Evolutionary conservation across 1,140 invertebrate genomes (phyloP), one percentile per base, ranked within the genome.

Genomic region (Hesperophylax magnus): DNA sequence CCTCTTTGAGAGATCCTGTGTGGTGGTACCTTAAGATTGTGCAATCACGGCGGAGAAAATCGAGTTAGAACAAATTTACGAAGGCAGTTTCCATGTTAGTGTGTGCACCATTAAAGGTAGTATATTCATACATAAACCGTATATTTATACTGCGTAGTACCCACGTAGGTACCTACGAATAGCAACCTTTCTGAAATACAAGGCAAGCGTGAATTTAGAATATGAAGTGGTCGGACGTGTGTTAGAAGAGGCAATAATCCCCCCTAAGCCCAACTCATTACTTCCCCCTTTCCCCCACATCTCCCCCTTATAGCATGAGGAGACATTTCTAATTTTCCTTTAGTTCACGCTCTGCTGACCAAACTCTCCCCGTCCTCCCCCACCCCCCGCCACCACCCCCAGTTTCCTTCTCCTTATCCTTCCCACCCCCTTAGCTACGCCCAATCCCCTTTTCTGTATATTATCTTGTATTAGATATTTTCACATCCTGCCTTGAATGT

Each of bases 271-370:
- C 75, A 60, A 60, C 60, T 77, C 56, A 47, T 63, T 63, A 60
- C 75, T 77, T 77, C 31, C 27, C 75, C 34, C 24, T 11, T 47
- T 14, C 58, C 69, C 22, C 20, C n/a, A 72, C 22, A 11, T 11
- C 31, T 54, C 78, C 61, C 54, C 69, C 75, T 58, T 54, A 75
- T 14, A 31, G 56, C 39, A 31, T 54, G 60, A 78, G 74, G 82
- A 84, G 82, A 84, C 80, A 84, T 84, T 84, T 84, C 82, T 84
- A 84, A 84, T 84, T 84, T 84, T 84, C 80, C 82, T 81, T 84
- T 80, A 78, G 82, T 81, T 81, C 82, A 84, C 80, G 82, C 76
- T 84, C 79, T 78, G 78, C 77, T 76, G 78, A 79, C 78, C 80
- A 79, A 79, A 78, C 79, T 69, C 80, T 79, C 72, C 52, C 74